These are phyloP conservation scores for Petaurus breviceps DNA, from an alignment of 2,113 vertebrate species.

Conservation along the genomic window DNA sequence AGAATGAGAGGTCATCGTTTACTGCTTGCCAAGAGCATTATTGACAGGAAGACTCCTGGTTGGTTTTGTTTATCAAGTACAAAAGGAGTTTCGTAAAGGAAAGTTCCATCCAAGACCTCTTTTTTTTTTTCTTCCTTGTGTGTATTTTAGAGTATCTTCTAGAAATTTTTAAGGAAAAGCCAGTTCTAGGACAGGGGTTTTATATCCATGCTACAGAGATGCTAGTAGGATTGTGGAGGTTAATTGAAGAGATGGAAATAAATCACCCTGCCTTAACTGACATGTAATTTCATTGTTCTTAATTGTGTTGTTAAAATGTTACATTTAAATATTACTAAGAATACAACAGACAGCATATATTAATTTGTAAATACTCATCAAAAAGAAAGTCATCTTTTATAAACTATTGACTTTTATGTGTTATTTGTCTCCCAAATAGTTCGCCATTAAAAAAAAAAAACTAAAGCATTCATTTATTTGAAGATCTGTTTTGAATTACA, in stretches of 20 bases:
- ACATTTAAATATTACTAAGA: conserved; percentile 42
- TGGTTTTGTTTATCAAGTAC: conserved; percentile 50
- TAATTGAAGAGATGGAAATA: conserved; percentile 54
- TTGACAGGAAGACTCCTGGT: conserved; percentile 49
- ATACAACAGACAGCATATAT: conserved; percentile 9
- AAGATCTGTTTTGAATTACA: conserved; percentile 66
- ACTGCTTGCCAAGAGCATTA: conserved; percentile 50
- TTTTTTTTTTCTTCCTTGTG: conserved; percentile 30
- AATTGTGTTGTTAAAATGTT: conserved; percentile 52
- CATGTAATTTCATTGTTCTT: conserved; percentile 52
- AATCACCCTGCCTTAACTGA: conserved; percentile 45
- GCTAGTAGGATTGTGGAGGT: conserved; percentile 9
- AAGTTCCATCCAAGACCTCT: background rate
- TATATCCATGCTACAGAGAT: conserved; percentile 38
- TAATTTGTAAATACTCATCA: conserved; percentile 54
- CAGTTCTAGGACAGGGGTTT: conserved; percentile 30
- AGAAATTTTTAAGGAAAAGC: conserved; percentile 50
- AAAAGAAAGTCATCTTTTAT: conserved; percentile 48
- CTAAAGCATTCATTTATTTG: conserved; percentile 61
- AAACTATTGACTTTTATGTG: conserved; percentile 30
- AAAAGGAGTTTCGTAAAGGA: conserved; percentile 57
- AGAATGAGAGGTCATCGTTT: conserved; percentile 57
- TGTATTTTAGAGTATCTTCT: conserved; percentile 54
- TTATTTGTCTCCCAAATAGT: conserved; percentile 62
- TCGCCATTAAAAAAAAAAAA: conserved; percentile 35